Evolutionary conservation across 2,113 vertebrate species (phyloP), one percentile per base, ranked within the genome.

Genomic region (Trogon melanurus): DNA sequence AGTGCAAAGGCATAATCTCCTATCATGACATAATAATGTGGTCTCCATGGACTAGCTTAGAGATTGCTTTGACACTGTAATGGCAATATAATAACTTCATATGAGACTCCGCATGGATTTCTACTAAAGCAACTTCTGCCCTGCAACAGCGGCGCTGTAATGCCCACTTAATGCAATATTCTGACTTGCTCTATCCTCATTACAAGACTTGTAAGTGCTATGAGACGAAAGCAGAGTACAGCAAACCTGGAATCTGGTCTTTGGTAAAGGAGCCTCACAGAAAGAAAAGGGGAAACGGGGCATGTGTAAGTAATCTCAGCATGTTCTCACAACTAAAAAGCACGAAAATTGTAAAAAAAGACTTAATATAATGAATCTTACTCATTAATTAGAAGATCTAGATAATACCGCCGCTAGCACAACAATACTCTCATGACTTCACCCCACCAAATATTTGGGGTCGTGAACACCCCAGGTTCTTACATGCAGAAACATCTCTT

Each of bases 1-100:
- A 93, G 80, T 78, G 78, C 80, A 85, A 80, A 95, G 88, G 93
- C 34, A 7, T 94, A 83, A 96, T 88, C 87, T 97, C 79, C 88
- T 76, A 96, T 95, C 78, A 89, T 62, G 79, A 96, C 87, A 96
- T 73, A 73, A 93, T 97, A 89, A 95, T 91, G 62, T 61, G 91
- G 48, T 88, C 95, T 78, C 93, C 82, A 41, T 0, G 51, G 93
- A 92, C 58, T 61, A 60, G 53, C 75, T 92, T 60, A 56, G 60
- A 86, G 87, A 89, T 91, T 85, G 85, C 96, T 93, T 88, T 96
- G 91, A 90, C 89, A 87, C 79, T 50, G 47, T 79, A 89, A 50
- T 73, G 89, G 85, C 83, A 92, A 38, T 67, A 38, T 32, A 94
- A 95, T 58, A 70, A 51, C 79, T 88, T 62, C 29, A 73, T 20